These are phyloP conservation scores for Prunella himalayana DNA, from an alignment of 2,113 vertebrate species.

Conservation along the genomic window DNA sequence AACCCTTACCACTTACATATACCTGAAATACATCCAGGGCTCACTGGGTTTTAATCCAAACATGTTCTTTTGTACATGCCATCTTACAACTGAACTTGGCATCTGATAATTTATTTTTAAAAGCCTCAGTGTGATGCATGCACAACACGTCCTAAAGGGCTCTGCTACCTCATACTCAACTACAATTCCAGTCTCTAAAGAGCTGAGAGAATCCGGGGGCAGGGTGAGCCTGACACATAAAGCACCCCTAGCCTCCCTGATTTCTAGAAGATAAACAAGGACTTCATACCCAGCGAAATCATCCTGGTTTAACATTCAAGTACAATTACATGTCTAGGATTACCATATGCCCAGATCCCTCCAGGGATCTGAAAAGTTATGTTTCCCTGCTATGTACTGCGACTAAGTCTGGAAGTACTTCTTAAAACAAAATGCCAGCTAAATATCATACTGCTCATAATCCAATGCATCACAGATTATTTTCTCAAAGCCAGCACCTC, in stretches of 20 bases:
- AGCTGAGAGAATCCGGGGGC: accelerated
- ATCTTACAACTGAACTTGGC: neutral
- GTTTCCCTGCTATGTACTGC: neutral
- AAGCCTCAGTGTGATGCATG: neutral
- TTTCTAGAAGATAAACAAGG: neutral
- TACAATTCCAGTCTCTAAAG: neutral
- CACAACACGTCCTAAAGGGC: neutral
- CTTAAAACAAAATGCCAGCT: neutral
- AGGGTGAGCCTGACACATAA: neutral
- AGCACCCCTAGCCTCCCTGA: neutral
- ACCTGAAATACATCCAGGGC: neutral
- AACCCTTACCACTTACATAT: neutral
- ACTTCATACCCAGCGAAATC: neutral
- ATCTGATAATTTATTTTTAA: neutral
- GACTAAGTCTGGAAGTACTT: neutral
- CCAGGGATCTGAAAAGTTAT: neutral
- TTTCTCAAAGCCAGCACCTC: neutral
- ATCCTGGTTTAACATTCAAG: neutral
- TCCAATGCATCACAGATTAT: neutral
- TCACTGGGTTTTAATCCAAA: neutral
- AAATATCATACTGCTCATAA: neutral
- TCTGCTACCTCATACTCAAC: neutral
- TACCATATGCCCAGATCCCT: neutral
- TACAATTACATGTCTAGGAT: neutral
- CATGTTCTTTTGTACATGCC: neutral